A percentile compares a stretch with the other conserved stretches of the same genome.
Conservation (phyloP, 1,140 invertebrate genomes). For the Pogonomyrmex californicus region DNA sequence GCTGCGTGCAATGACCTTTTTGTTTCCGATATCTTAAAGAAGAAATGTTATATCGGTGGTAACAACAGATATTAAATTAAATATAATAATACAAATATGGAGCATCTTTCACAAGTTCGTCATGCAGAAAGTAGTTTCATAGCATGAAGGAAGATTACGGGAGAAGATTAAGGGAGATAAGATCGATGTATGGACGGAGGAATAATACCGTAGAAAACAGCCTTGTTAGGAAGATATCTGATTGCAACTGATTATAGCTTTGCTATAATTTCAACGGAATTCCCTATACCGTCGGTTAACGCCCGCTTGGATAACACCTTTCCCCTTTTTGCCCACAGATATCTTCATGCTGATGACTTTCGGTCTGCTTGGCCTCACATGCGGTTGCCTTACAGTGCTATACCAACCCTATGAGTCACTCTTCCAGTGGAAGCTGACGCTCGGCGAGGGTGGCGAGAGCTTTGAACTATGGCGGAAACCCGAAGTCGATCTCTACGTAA, state of each 20-base stretch:
- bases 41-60: background rate
- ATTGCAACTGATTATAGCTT: background rate
- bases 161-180: background rate
- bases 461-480: slow-evolving; percentile 95
- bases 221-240: slow-evolving; percentile 4
- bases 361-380: slow-evolving; percentile 89
- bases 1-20: background rate
- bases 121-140: background rate
- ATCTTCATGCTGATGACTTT: slow-evolving; percentile 89
- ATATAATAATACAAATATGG: background rate
- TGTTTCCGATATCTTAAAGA: background rate
- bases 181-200: background rate
- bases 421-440: slow-evolving; percentile 92
- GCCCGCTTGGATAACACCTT: background rate
- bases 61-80: too few relatives aligned
- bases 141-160: background rate
- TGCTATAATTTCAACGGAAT: slow-evolving; percentile 19
- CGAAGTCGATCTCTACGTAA: slow-evolving; percentile 93
- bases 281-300: background rate
- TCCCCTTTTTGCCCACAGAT: slow-evolving; percentile 86
- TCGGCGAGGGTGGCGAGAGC: slow-evolving; percentile 92
- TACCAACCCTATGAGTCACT: slow-evolving; percentile 91
- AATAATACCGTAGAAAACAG: background rate
- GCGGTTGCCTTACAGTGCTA: slow-evolving; percentile 89
- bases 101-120: background rate